Percentiles rank a stretch among this genome's conserved stretches.
phyloP scores from a whole-genome alignment of 92 coral and sea anemone species.

The Palythoa heliodiscus region DNA sequence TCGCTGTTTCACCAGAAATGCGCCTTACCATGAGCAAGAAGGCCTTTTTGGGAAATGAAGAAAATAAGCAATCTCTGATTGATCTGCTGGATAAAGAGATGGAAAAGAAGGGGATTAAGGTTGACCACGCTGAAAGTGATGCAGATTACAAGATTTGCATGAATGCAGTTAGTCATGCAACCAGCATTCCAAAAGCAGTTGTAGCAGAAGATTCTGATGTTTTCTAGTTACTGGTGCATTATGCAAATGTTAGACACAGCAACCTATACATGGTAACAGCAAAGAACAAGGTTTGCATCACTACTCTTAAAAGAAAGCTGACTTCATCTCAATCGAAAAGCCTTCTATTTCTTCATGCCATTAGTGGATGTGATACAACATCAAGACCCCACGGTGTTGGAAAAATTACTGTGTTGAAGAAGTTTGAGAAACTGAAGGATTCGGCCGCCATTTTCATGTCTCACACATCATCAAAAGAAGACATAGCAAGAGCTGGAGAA shows the following conservation, averaged over 20 bases:
- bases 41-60: slow-evolving; percentile 21
- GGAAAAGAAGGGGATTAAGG: not conserved
- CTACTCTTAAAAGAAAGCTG: slow-evolving; percentile 1
- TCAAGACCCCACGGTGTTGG: slow-evolving; percentile 47
- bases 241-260: not conserved
- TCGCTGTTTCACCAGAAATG: slow-evolving; percentile 47
- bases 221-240: not conserved
- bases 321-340: slow-evolving; percentile 5
- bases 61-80: slow-evolving; percentile 15
- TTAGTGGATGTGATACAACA: slow-evolving; percentile 48
- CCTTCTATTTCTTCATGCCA: slow-evolving; percentile 32
- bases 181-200: not conserved
- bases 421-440: slow-evolving; percentile 40
- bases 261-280: slow-evolving; percentile 44
- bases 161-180: not conserved
- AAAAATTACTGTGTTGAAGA: slow-evolving; percentile 42
- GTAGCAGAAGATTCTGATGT: slow-evolving; percentile 23
- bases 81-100: not conserved
- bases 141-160: slow-evolving; percentile 5
- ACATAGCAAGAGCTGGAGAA: slow-evolving; percentile 43
- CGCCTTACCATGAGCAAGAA: slow-evolving; percentile 50
- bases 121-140: not conserved
- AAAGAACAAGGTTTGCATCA: slow-evolving; percentile 20
- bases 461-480: slow-evolving; percentile 11
- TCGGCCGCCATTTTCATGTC: slow-evolving; percentile 19